A percentile compares a stretch with the other conserved stretches of the same genome.
Conservation (phyloP, 2,888 invertebrate species). For the Exephanes ischioxanthus region DNA sequence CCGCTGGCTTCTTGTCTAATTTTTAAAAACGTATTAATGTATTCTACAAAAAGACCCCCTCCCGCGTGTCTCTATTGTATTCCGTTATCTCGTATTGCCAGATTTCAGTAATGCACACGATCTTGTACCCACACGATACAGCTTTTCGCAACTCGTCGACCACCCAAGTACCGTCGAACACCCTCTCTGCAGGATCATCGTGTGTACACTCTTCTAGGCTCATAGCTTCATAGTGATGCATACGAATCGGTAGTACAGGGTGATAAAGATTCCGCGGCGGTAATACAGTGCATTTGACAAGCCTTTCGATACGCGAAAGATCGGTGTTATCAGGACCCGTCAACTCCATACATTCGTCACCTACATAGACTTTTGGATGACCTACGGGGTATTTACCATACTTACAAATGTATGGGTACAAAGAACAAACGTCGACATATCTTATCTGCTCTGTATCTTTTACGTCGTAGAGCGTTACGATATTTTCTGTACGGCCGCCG, state of each 20-base stretch:
- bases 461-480: conserved; percentile 45
- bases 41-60: conserved; percentile 72
- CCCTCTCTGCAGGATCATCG: conserved; percentile 40
- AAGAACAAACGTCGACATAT: too few species aligned
- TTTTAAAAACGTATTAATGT: conserved; percentile 75
- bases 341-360: conserved; percentile 53
- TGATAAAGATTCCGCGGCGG: too few species aligned
- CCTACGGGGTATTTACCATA: too few species aligned
- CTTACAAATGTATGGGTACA: too few species aligned
- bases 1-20: conserved; percentile 74
- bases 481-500: conserved; percentile 73
- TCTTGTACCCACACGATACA: conserved; percentile 72
- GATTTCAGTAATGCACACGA: conserved; percentile 74
- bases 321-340: too few species aligned
- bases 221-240: not conserved
- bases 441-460: too few species aligned
- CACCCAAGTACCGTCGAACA: conserved; percentile 77
- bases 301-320: not conserved
- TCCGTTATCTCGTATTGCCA: conserved; percentile 75
- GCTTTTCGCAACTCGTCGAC: conserved; percentile 76
- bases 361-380: conserved; percentile 70
- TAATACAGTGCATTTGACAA: not conserved
- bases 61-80: conserved; percentile 56
- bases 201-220: conserved; percentile 69
- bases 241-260: not conserved